Percentiles rank a stretch among this genome's conserved stretches.
Evolutionary conservation across 2,797 vertebrate genomes (phyloP).

Genomic region (Hydrophis major): DNA sequence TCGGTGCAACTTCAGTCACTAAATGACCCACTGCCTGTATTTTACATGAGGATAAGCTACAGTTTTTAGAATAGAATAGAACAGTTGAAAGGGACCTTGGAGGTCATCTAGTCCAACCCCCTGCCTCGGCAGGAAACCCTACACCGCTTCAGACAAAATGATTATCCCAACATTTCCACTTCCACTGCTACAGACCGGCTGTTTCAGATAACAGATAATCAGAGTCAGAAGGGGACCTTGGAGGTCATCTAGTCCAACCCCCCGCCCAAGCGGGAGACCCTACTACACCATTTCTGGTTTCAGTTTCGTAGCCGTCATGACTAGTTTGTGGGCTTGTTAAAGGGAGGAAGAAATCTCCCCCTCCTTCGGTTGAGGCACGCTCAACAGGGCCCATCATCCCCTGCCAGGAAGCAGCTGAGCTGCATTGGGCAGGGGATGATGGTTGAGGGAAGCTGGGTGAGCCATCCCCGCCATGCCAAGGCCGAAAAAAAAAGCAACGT

Average conservation of each 20-base stretch:
- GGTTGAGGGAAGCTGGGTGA: not conserved
- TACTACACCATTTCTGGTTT: no score
- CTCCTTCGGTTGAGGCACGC: not conserved
- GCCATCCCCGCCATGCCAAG: not conserved
- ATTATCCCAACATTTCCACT: not conserved
- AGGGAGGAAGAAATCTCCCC: not conserved
- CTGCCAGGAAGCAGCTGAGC: not conserved
- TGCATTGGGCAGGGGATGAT: not conserved
- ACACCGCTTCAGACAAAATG: no score
- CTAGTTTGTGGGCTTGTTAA: not conserved
- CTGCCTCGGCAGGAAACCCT: no score
- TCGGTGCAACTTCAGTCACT: not conserved
- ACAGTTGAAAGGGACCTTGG: no score
- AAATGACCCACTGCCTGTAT: accelerated
- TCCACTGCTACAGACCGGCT: not conserved
- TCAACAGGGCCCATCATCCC: not conserved
- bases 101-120: no score
- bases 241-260: no score
- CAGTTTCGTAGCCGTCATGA: not conserved
- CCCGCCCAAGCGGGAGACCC: no score
- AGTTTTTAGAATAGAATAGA: no score
- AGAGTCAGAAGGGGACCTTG: no score
- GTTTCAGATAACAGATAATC: no score
- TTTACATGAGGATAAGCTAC: not conserved
- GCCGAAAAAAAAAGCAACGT: not conserved